Evolutionary conservation across 2,797 vertebrate genomes (phyloP).

Genomic region (Xenops minutus): DNA sequence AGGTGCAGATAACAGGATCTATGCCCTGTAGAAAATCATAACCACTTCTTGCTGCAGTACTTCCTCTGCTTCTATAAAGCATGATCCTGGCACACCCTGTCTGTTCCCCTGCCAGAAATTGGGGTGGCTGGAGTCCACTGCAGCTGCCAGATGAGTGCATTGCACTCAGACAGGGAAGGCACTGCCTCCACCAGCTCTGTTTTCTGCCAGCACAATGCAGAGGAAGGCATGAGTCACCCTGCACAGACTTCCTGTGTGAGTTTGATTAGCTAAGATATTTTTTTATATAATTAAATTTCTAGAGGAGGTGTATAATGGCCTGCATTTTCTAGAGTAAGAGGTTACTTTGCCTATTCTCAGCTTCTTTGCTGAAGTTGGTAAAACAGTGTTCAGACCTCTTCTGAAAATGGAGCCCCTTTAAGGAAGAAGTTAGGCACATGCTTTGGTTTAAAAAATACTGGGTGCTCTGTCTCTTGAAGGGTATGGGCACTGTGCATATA

Average conservation of each 20-base stretch:
- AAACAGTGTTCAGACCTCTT: neutral
- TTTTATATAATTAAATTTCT: neutral
- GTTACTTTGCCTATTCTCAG: neutral
- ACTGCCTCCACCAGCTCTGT: neutral
- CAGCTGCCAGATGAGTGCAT: conserved; percentile 30
- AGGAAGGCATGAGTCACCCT: conserved; percentile 1
- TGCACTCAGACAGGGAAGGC: neutral
- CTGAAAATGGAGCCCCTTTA: neutral
- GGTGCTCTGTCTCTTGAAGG: neutral
- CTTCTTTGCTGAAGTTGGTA: neutral
- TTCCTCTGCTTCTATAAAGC: neutral
- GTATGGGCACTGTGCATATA: neutral
- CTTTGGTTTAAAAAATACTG: neutral
- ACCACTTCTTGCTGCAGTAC: neutral
- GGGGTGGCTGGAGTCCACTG: neutral
- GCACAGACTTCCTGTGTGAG: neutral
- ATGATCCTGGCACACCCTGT: neutral
- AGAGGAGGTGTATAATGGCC: neutral
- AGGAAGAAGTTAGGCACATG: neutral
- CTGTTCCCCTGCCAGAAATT: neutral
- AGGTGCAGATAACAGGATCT: neutral
- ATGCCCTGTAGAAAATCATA: neutral
- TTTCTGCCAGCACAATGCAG: conserved; percentile 12
- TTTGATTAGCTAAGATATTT: neutral
- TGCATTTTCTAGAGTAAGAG: neutral